A percentile compares a stretch with the other conserved stretches of the same genome.
These are phyloP conservation scores for Gracilinanus agilis DNA, from an alignment of 2,113 vertebrate species.

Conservation along the genomic window DNA sequence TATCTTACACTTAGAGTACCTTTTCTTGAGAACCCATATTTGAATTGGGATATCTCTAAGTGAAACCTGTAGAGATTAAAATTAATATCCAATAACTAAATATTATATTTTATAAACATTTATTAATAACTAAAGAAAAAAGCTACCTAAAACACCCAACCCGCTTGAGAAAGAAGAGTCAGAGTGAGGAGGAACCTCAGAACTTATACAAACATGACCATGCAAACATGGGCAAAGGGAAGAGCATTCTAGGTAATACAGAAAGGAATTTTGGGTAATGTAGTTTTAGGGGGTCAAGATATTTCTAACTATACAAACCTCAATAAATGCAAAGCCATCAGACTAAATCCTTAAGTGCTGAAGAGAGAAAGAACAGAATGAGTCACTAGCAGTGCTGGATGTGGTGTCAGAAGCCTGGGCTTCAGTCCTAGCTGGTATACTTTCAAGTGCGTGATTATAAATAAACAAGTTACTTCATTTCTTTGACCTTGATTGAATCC, in stretches of 20 bases:
- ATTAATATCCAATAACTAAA: too few relatives aligned
- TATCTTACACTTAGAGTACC: not conserved
- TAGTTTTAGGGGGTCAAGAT: too few relatives aligned
- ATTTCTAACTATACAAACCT: not conserved
- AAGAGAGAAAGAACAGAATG: not conserved
- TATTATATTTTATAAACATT: too few relatives aligned
- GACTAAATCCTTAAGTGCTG: not conserved
- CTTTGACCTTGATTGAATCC: not conserved
- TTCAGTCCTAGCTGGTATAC: not conserved
- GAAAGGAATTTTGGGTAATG: too few relatives aligned
- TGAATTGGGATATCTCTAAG: not conserved
- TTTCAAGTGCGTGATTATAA: not conserved
- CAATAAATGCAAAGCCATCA: not conserved
- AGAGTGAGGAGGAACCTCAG: too few relatives aligned
- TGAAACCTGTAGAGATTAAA: too few relatives aligned
- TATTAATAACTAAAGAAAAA: too few relatives aligned
- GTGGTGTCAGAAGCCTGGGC: not conserved
- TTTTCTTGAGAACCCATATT: not conserved
- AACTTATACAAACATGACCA: too few relatives aligned
- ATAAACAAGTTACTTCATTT: not conserved
- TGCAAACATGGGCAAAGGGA: too few relatives aligned
- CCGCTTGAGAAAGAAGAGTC: too few relatives aligned
- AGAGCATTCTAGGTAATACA: too few relatives aligned
- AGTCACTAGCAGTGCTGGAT: not conserved
- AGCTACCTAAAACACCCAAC: too few relatives aligned